Evolutionary conservation across 2,797 vertebrate species (phyloP).

Genomic region (Heterohyrax brucei): DNA sequence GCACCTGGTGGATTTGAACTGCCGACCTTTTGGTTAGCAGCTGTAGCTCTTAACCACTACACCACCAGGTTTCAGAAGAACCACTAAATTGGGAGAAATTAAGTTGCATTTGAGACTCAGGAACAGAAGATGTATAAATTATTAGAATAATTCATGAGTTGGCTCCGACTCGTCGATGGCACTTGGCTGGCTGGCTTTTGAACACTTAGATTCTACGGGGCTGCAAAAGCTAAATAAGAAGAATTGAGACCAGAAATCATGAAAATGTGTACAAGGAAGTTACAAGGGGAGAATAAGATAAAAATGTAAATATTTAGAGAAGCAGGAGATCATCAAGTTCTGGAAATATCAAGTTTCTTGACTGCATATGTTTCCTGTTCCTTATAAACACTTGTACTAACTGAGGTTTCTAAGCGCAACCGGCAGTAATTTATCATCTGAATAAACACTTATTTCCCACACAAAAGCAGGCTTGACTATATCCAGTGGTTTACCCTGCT

Average conservation of each 20-base stretch:
- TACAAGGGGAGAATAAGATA: conserved; percentile 12
- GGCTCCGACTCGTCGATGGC: no score
- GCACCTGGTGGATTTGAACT: no score
- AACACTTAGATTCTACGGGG: conserved; percentile 43
- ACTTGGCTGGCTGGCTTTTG: background rate
- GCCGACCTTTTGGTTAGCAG: no score
- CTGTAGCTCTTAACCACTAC: no score
- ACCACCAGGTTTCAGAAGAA: no score
- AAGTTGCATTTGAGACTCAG: conserved; percentile 30
- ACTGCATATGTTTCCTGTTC: conserved; percentile 25
- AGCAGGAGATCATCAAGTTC: background rate
- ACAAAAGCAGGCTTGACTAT: background rate
- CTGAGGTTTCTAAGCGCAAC: background rate
- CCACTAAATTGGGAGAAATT: background rate
- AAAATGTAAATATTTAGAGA: conserved; percentile 52
- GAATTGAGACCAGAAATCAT: background rate
- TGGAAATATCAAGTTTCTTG: conserved; percentile 8
- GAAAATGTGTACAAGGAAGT: conserved; percentile 7
- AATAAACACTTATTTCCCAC: conserved; percentile 28
- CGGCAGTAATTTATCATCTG: conserved; percentile 41
- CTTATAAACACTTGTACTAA: conserved; percentile 12
- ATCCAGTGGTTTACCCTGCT: background rate
- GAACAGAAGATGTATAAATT: conserved; percentile 10
- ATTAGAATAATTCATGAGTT: background rate
- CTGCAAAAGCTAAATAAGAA: background rate